phyloP scores from a whole-genome alignment of 2,113 vertebrate genomes.

The Sturnus vulgaris region DNA sequence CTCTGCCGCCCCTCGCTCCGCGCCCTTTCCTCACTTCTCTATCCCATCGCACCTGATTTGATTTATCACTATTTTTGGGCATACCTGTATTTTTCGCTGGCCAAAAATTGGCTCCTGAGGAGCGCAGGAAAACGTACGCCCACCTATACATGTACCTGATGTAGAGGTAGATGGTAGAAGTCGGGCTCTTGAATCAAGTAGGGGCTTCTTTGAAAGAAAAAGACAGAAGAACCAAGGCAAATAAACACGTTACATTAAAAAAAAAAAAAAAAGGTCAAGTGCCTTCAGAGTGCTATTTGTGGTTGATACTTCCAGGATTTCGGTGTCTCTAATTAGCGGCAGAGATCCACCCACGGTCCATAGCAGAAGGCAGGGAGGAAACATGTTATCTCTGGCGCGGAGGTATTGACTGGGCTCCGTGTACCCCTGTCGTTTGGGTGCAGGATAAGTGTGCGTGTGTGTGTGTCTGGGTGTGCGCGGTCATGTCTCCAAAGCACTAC shows the following conservation, averaged over 20 bases:
- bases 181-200: not conserved
- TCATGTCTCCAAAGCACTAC: not conserved
- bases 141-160: not conserved
- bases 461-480: not conserved
- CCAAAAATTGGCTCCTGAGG: not conserved
- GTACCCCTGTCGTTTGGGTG: not conserved
- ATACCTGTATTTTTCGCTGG: not conserved
- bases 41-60: not conserved
- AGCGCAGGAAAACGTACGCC: not conserved
- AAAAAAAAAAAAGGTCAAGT: not conserved
- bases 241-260: not conserved
- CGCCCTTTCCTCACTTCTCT: not conserved
- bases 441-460: not conserved
- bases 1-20: not conserved
- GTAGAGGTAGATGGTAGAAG: not conserved
- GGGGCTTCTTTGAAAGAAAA: not conserved
- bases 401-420: not conserved
- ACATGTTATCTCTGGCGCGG: not conserved
- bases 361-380: not conserved
- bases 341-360: not conserved
- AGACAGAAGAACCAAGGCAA: not conserved
- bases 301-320: not conserved
- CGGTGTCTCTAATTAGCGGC: not conserved
- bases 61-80: not conserved
- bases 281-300: not conserved